These are phyloP conservation scores for Melanchra persicariae DNA, from an alignment of 2,888 invertebrate genomes.

Conservation along the genomic window DNA sequence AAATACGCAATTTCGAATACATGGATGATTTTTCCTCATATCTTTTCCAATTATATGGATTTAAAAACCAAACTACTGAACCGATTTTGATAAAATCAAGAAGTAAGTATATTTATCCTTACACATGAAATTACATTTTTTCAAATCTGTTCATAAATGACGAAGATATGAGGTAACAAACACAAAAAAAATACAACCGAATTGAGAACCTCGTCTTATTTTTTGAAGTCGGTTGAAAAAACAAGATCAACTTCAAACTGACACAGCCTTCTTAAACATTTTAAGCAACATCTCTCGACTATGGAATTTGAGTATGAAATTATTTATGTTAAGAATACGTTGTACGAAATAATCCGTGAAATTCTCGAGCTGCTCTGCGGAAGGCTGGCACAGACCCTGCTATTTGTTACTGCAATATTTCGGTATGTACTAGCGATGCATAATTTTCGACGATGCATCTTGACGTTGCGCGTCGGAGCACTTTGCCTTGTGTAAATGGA, in stretches of 20 bases:
- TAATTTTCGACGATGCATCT: conserved; percentile 65
- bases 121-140: too few relatives aligned
- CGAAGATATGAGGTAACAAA: too few relatives aligned
- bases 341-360: conserved; percentile 55
- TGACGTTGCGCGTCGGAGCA: conserved; percentile 58
- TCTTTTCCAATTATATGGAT: too few relatives aligned
- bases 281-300: conserved; percentile 26
- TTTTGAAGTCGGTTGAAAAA: too few relatives aligned
- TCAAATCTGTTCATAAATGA: too few relatives aligned
- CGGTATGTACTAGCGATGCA: conserved; percentile 61
- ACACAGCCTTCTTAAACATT: conserved; percentile 58
- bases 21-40: too few relatives aligned
- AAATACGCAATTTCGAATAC: too few relatives aligned
- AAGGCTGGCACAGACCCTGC: conserved; percentile 30
- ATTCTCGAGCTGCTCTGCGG: conserved; percentile 41
- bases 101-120: too few relatives aligned
- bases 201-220: too few relatives aligned
- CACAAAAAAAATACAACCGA: too few relatives aligned
- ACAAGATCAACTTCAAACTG: conserved; percentile 64
- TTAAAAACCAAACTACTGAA: too few relatives aligned
- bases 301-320: conserved; percentile 48
- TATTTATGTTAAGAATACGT: conserved; percentile 56
- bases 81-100: too few relatives aligned
- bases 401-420: conserved; percentile 64
- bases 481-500: conserved; percentile 54